Base-by-base conservation (phyloP, 1,140 invertebrate species). In the Panulirus ornatus region DNA sequence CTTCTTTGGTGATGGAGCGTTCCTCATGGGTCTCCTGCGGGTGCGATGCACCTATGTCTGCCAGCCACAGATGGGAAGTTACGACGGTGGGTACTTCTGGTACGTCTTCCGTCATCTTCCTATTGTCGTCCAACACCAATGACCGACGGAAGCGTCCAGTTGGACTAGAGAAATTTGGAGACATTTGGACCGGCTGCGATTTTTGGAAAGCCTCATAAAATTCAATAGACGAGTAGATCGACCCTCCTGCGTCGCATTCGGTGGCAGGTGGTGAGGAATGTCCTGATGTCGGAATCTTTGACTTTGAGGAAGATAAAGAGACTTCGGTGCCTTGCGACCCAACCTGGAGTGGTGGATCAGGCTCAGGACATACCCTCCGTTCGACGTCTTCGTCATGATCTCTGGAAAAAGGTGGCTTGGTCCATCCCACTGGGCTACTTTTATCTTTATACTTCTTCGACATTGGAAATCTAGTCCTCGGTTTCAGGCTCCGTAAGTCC, bases 401-500 rank as follows among this genome's bases (percentile, higher is more conserved):
- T 9, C 58, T 66, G n/a, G 27, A 30, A 66, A 30, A 66, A 54
- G 14, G 3, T 8, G 22, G 30, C 58, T 30, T 54, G 16, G 54
- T 30, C 27, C 22, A 58, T 81, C 58, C 78, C 30, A 51, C 44
- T 47, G 76, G 36, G 14, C 1, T 22, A n/a, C 27, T 58, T 81
- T 36, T 81, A 51, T 88, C 85, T 30, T 70, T 70, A 30, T 42
- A 47, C 38, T 38, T 88, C 75, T 75, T 88, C 16, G 22, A 19
- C 22, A n/a, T 85, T 36, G 70, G 81, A 22, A 54, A 44, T 36
- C 75, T 88, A 58, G 85, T 63, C 51, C 44, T 88, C 19, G 75
- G 75, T 16, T 78, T 85, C 34, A 85, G 44, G 83, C 83, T 85
- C 27, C 83, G 63, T 16, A 85, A 30, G 40, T 85, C 83, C 27